These are phyloP conservation scores for Pteruthius melanotis DNA, from an alignment of 2,113 vertebrate genomes.

Conservation along the genomic window DNA sequence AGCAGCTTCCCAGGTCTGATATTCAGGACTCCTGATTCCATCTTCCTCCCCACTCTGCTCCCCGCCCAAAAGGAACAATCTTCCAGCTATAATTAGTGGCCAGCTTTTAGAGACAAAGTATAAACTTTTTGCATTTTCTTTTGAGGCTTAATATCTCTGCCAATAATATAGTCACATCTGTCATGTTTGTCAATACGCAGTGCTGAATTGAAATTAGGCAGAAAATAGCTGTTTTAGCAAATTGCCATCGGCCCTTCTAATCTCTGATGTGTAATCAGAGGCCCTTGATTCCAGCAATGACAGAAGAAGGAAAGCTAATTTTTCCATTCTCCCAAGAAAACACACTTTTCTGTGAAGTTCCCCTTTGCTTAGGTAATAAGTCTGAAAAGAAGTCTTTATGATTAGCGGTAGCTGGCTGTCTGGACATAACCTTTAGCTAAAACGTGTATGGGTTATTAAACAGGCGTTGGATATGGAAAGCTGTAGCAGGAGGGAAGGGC, in stretches of 20 bases:
- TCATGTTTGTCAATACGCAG: not conserved
- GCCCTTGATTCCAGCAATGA: not conserved
- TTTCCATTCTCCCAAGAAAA: not conserved
- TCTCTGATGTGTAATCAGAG: not conserved
- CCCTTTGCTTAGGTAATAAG: not conserved
- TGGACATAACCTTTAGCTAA: not conserved
- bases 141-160: not conserved
- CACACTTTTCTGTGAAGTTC: not conserved
- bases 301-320: not conserved
- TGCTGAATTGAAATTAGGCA: slow-evolving; percentile 28
- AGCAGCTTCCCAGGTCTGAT: not conserved
- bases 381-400: not conserved
- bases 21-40: not conserved
- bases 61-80: not conserved
- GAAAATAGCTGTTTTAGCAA: slow-evolving; percentile 1
- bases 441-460: not conserved
- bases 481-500: not conserved
- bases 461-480: not conserved
- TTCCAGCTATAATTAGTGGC: not conserved
- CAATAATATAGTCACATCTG: not conserved
- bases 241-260: not conserved
- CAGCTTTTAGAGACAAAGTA: not conserved
- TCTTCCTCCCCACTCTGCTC: accelerated
- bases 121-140: not conserved
- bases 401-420: not conserved